Evolutionary conservation across 2,113 vertebrate species (phyloP).

Genomic region (Anser brachyrhynchus): DNA sequence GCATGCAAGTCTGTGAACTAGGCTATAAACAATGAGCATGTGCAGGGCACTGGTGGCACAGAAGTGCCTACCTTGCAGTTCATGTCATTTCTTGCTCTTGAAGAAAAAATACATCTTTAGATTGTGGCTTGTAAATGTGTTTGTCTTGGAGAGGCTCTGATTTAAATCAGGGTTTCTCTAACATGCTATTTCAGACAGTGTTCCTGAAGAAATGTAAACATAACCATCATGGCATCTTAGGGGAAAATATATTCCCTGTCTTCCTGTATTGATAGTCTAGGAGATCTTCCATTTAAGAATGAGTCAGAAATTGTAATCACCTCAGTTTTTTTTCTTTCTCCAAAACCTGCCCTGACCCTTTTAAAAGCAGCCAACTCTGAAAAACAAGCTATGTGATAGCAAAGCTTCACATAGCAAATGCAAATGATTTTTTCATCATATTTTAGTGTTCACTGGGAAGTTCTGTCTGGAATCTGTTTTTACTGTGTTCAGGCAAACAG

Average conservation of each 20-base stretch:
- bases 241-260: background rate
- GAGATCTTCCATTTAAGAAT: background rate
- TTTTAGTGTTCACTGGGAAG: background rate
- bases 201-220: background rate
- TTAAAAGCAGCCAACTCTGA: background rate
- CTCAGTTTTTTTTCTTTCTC: background rate
- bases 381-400: background rate
- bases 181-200: background rate
- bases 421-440: background rate
- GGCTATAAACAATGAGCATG: background rate
- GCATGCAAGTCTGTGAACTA: background rate
- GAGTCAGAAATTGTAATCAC: background rate
- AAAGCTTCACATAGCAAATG: background rate
- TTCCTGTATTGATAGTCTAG: background rate
- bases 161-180: background rate
- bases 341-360: background rate
- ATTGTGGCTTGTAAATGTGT: background rate
- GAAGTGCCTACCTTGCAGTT: background rate
- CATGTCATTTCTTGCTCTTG: background rate
- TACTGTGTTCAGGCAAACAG: background rate
- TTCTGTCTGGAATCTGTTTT: background rate
- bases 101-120: background rate
- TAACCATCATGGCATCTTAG: background rate
- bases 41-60: background rate
- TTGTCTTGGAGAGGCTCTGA: background rate